Percentiles rank a stretch among this genome's conserved stretches.
Evolutionary conservation across 1,140 invertebrate genomes (phyloP).

Genomic region (Brachionus koreanus): DNA sequence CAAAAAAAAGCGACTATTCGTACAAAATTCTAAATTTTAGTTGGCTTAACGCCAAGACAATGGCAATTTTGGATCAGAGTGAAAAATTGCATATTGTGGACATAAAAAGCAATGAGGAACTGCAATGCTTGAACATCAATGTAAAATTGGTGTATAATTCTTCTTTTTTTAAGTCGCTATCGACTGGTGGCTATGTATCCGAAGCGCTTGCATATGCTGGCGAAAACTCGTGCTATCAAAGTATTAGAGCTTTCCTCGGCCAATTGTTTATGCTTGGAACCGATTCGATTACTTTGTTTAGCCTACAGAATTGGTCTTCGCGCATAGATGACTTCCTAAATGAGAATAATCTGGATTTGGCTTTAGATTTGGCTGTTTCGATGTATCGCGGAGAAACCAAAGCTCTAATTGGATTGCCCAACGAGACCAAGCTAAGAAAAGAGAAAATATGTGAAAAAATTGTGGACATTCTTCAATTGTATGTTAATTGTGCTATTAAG

Average conservation of each 20-base stretch:
- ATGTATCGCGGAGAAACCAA: constrained; percentile 70
- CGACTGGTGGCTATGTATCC: constrained; percentile 72
- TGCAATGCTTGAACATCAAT: constrained; percentile 51
- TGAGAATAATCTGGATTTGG: constrained; percentile 65
- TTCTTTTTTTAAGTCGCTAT: constrained; percentile 81
- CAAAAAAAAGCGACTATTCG: constrained; percentile 2
- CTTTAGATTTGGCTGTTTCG: constrained; percentile 65
- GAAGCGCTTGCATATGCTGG: constrained; percentile 74
- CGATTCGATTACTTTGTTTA: constrained; percentile 72
- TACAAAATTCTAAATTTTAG: constrained; percentile 49
- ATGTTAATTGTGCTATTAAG: constrained; percentile 49
- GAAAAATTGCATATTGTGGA: constrained; percentile 77
- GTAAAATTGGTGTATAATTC: constrained; percentile 81
- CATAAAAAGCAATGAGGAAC: constrained; percentile 38
- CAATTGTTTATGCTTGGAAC: constrained; percentile 79
- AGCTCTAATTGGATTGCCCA: constrained; percentile 62
- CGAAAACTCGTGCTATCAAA: constrained; percentile 83
- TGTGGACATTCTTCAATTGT: constrained; percentile 49
- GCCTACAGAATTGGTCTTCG: constrained; percentile 74
- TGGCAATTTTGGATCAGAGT: constrained; percentile 76
- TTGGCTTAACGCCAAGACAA: constrained; percentile 80
- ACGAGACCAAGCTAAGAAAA: constrained; percentile 62
- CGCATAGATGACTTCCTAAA: constrained; percentile 60
- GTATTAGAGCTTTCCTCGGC: constrained; percentile 73
- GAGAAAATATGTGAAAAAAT: constrained; percentile 65